Evolutionary conservation across 2,113 vertebrate genomes (phyloP), one percentile per base, ranked within the genome.

Genomic region (Perccottus glenii): DNA sequence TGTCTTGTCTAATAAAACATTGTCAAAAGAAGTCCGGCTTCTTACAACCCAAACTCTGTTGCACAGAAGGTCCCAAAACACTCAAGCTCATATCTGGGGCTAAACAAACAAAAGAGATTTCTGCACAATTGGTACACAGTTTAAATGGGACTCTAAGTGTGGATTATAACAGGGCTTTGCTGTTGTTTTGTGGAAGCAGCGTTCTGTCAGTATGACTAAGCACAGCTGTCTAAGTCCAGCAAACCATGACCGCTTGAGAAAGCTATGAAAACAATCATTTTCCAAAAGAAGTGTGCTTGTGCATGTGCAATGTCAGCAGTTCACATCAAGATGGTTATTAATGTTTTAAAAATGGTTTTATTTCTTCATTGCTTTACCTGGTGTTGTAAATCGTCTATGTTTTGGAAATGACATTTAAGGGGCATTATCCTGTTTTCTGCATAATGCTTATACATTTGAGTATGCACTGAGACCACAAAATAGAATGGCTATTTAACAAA

Each of bases 121-220:
- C 36, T 53, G 60, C 62, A 70, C 61, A 73, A 53, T 74, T 42
- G 47, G 50, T 45, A 60, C 48, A 70, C 5, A 55, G 78, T 71
- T 89, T 63, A 74, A 84, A 80, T 76, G 64, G 73, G 73, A 46
- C 65, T 63, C 43, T 64, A 67, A 65, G 60, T 72, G 61, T 61
- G 72, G 71, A 77, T 79, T 70, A 76, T 79, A 63, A 63, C 55
- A 6, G 49, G 60, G 47, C 56, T 75, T 77, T 82, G 73, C 75
- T 75, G 64, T 72, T 73, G 51, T 78, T 81, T 67, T 64, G 50
- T 68, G 49, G 67, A 78, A 72, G 57, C 51, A 15, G 51, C 52
- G 60, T 59, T 73, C 52, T 77, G 79, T 87, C 80, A 81, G 64
- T 64, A 52, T 84, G 73, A 86, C 81, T 81, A 68, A 85, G 80